These are phyloP conservation scores for Ciconia stormi DNA, from an alignment of 2,113 vertebrate species.

Conservation along the genomic window DNA sequence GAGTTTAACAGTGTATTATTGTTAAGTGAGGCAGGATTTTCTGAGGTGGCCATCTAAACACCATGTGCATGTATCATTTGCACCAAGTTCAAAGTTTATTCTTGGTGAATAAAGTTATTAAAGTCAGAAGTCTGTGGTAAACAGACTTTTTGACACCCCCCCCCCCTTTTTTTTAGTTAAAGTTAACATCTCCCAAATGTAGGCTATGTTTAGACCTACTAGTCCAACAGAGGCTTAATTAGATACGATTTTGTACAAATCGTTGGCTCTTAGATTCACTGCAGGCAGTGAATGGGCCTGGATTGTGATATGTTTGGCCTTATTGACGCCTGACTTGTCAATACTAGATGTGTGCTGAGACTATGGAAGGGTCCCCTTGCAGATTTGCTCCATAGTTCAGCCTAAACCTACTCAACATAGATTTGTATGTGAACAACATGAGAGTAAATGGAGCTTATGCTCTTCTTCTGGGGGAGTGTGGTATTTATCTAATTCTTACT, in stretches of 20 bases:
- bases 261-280: neutral
- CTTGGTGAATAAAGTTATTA: neutral
- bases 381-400: neutral
- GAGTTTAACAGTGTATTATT: neutral
- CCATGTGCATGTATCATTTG: neutral
- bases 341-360: neutral
- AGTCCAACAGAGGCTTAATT: neutral
- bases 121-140: neutral
- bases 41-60: neutral
- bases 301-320: neutral
- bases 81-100: neutral
- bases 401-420: neutral
- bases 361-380: neutral
- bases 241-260: neutral
- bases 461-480: neutral
- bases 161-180: fast-evolving
- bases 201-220: neutral
- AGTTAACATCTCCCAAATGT: neutral
- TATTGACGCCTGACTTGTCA: neutral
- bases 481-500: neutral
- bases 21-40: constrained; percentile 4
- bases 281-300: neutral
- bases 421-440: neutral
- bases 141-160: neutral
- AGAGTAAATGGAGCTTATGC: fast-evolving